Evolutionary conservation across 2,888 invertebrate genomes (phyloP).

Genomic region (Acronicta psi): DNA sequence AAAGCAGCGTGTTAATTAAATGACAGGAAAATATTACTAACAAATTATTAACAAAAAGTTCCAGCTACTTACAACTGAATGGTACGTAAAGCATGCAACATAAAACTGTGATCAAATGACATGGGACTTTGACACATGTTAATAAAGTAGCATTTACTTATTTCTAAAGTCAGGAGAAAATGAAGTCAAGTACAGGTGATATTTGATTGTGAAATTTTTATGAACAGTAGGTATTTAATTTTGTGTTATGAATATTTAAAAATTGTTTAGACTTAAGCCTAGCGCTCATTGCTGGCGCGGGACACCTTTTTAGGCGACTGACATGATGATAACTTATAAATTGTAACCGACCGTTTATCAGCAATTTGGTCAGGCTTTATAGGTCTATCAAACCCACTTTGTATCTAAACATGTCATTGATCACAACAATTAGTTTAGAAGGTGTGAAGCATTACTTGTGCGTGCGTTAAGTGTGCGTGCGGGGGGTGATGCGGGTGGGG

Average conservation of each 20-base stretch:
- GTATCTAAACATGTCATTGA: constrained; percentile 21
- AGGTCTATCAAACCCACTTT: too few relatives aligned
- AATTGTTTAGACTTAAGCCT: too few relatives aligned
- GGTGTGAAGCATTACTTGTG: constrained; percentile 72
- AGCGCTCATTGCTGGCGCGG: too few relatives aligned
- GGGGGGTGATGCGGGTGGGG: constrained; percentile 28
- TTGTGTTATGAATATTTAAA: too few relatives aligned
- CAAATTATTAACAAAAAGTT: background rate
- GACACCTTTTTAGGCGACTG: too few relatives aligned
- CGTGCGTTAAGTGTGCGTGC: constrained; percentile 53
- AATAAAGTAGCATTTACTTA: background rate
- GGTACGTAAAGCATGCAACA: constrained; percentile 38
- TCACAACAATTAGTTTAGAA: constrained; percentile 60
- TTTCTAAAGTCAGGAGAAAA: background rate
- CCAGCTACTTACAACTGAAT: background rate
- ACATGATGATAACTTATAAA: too few relatives aligned
- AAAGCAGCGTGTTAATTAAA: constrained; percentile 25
- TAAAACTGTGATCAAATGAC: constrained; percentile 34
- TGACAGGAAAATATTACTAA: constrained; percentile 7
- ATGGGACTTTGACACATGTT: constrained; percentile 2
- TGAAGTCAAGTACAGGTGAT: too few relatives aligned
- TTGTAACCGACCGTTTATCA: too few relatives aligned
- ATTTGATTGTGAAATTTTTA: too few relatives aligned
- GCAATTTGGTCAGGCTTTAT: too few relatives aligned
- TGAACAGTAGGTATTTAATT: too few relatives aligned